Evolutionary conservation across 2,888 invertebrate genomes (phyloP), one percentile per base, ranked within the genome.

Genomic region (Ecliptopera silaceata): DNA sequence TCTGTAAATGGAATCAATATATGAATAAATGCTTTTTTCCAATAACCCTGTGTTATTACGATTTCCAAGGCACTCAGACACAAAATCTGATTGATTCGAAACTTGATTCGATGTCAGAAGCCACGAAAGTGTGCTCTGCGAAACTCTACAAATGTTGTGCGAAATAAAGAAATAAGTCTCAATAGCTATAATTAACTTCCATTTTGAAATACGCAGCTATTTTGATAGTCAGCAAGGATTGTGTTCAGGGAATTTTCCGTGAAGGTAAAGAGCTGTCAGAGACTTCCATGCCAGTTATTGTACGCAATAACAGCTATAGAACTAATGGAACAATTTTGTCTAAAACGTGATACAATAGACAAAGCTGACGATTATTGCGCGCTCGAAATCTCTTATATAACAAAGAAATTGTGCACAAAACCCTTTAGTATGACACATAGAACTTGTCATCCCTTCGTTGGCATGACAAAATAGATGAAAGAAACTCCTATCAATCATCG

Each of bases 401-500:
- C 15, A 36, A 32, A 4, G 32, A 12, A 1, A 32, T 8, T 13
- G 34, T 15, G 15, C 5, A n/a, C 39, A 20, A 39, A 12, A 58
- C 22, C 18, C 12, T 36, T 56, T 50, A 52, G 31, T 8, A 13
- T 41, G 54, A 62, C 56, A 63, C 61, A 66, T 61, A 59, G 46
- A 49, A 31, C 55, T 41, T 64, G 64, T 60, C 63, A 63, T 63
- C 61, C 63, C 55, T 59, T 43, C 49, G 56, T 57, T 60, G 50
- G 59, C 54, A 60, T 57, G 57, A 61, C 47, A 69, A 65, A 69
- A 67, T 64, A 66, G 62, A 64, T 58, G 61, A 65, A 58, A 46
- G 62, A 66, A 69, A 68, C 63, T 65, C 64, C 71, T 57, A 80
- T 80, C 75, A 77, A 79, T 80, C 78, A 78, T 62, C 59, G 65